Evolutionary conservation across 2,888 invertebrate species (phyloP).

Genomic region (Chydorus sphaericus): DNA sequence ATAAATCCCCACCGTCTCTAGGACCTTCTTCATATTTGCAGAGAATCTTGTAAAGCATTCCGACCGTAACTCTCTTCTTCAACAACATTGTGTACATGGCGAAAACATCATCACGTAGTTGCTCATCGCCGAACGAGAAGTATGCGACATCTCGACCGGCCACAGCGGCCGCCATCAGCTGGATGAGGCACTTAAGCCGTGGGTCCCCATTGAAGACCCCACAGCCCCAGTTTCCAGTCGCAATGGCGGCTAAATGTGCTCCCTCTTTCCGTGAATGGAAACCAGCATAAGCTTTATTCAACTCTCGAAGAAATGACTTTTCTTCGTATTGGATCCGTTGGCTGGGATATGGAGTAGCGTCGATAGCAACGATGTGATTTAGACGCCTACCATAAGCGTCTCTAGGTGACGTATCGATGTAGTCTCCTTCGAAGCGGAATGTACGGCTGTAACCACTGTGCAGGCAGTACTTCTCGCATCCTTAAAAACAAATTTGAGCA

Average conservation of each 20-base stretch:
- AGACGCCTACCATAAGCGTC: slow-evolving; percentile 51
- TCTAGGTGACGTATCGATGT: slow-evolving; percentile 48
- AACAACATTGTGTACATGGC: background rate
- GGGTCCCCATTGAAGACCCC: slow-evolving; percentile 70
- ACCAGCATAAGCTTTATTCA: background rate
- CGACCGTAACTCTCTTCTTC: background rate
- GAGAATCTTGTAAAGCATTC: background rate
- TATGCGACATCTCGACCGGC: slow-evolving; percentile 56
- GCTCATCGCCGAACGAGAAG: slow-evolving; percentile 61
- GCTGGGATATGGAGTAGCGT: slow-evolving; percentile 42
- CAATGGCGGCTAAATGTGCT: slow-evolving; percentile 40
- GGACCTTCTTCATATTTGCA: slow-evolving; percentile 7
- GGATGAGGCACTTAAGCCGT: slow-evolving; percentile 55
- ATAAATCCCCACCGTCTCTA: too few relatives aligned
- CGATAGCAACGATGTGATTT: slow-evolving; percentile 64
- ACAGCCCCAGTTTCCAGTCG: slow-evolving; percentile 92
- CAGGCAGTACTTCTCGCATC: slow-evolving; percentile 60
- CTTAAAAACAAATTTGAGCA: too few relatives aligned
- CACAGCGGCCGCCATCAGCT: slow-evolving; percentile 52
- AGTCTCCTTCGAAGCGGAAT: slow-evolving; percentile 64
- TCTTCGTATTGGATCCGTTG: background rate
- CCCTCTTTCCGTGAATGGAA: background rate
- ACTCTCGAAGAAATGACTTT: background rate
- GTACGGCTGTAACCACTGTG: slow-evolving; percentile 67
- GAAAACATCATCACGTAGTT: slow-evolving; percentile 40